A percentile compares a stretch with the other conserved stretches of the same genome.
Conservation (phyloP, 2,888 invertebrate genomes). For the Gerris lacustris region DNA sequence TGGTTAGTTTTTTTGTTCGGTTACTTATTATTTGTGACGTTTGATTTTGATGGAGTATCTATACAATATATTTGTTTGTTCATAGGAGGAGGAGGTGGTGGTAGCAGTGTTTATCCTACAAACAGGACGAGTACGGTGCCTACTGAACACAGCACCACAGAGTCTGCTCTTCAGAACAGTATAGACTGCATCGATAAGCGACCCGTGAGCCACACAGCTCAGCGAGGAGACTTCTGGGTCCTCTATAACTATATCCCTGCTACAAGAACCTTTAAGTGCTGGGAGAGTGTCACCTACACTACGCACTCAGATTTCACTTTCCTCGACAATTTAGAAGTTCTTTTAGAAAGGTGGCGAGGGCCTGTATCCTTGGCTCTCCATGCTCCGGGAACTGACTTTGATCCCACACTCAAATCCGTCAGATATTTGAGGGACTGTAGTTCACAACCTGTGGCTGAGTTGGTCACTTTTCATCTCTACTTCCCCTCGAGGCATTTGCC, state of each 20-base stretch:
- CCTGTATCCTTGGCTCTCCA: constrained; percentile 78
- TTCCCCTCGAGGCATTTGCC: constrained; percentile 80
- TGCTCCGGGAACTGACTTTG: constrained; percentile 73
- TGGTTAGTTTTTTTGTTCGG: too few species aligned
- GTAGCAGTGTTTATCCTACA: constrained; percentile 21
- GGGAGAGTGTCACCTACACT: constrained; percentile 78
- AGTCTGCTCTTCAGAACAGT: constrained; percentile 37
- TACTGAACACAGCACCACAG: constrained; percentile 26
- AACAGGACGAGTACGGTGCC: constrained; percentile 24
- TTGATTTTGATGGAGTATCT: too few species aligned
- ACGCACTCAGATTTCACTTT: constrained; percentile 87
- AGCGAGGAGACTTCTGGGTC: constrained; percentile 77
- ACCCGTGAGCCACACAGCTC: constrained; percentile 47
- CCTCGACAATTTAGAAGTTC: constrained; percentile 73
- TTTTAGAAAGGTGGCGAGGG: constrained; percentile 76
- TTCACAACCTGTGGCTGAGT: constrained; percentile 55
- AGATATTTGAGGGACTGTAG: constrained; percentile 67
- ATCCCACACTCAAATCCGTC: constrained; percentile 63
- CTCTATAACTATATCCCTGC: constrained; percentile 74
- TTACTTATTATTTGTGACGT: too few species aligned
- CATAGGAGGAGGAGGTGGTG: constrained; percentile 14
- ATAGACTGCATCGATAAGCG: constrained; percentile 54
- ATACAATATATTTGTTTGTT: too few species aligned
- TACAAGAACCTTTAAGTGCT: constrained; percentile 46
- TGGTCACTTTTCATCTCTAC: constrained; percentile 78